Percentiles rank a stretch among this genome's conserved stretches.
Conservation (phyloP, 2,888 invertebrate species). For the Stictocephala bisonia region DNA sequence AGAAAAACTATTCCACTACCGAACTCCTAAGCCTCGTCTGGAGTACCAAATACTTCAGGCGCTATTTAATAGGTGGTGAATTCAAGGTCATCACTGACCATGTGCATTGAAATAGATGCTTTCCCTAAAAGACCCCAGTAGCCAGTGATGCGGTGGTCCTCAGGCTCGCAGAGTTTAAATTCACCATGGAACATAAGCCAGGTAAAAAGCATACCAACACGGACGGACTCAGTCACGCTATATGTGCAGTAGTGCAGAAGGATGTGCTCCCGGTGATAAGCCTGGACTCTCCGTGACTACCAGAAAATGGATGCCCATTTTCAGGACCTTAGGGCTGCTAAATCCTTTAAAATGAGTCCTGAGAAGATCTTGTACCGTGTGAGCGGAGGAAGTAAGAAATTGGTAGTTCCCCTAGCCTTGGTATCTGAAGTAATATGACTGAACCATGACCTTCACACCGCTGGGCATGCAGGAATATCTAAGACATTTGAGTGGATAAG, state of each 20-base stretch:
- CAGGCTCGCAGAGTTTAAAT: constrained; percentile 47
- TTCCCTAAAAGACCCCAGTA: constrained; percentile 45
- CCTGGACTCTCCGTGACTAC: not conserved
- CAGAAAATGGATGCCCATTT: not conserved
- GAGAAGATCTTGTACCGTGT: not conserved
- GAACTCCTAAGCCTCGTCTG: constrained; percentile 52
- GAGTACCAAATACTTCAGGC: constrained; percentile 47
- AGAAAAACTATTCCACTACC: constrained; percentile 43
- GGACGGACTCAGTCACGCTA: constrained; percentile 44
- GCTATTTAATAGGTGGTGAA: constrained; percentile 47
- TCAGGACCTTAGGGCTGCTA: not conserved
- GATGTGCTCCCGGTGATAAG: not conserved
- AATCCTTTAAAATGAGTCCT: not conserved
- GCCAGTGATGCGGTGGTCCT: constrained; percentile 48
- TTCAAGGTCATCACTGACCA: constrained; percentile 53
- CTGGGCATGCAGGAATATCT: constrained; percentile 59
- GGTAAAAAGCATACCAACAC: constrained; percentile 48
- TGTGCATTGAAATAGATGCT: constrained; percentile 47
- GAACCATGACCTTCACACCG: constrained; percentile 55
- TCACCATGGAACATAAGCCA: constrained; percentile 46
- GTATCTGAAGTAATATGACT: constrained; percentile 45
- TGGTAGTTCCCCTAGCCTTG: not conserved
- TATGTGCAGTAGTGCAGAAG: not conserved
- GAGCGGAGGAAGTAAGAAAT: not conserved
- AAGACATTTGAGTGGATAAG: constrained; percentile 56